Evolutionary conservation across 2,797 vertebrate species (phyloP).

Genomic region (Erpetoichthys calabaricus): DNA sequence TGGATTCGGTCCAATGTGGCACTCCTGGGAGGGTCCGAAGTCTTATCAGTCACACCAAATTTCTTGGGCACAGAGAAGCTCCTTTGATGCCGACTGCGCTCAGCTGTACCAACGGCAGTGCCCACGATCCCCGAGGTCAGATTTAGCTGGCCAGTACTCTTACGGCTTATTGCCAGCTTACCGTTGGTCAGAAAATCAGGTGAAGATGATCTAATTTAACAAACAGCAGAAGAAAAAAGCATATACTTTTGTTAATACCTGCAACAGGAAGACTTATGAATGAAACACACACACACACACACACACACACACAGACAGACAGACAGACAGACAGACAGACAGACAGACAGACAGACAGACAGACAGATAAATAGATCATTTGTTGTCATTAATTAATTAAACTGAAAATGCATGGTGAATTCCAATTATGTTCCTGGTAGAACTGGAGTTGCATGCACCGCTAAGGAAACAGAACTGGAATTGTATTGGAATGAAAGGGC

Average conservation of each 20-base stretch:
- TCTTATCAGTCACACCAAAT: slow-evolving; percentile 77
- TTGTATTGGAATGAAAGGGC: no score
- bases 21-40: slow-evolving; percentile 80
- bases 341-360: neutral
- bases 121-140: slow-evolving; percentile 60
- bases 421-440: neutral
- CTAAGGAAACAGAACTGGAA: neutral
- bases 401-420: neutral
- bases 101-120: slow-evolving; percentile 56
- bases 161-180: slow-evolving; percentile 79
- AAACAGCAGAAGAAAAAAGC: no score
- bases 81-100: slow-evolving; percentile 82
- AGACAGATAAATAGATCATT: neutral
- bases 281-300: neutral
- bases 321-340: neutral
- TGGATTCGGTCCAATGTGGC: slow-evolving; percentile 94
- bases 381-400: slow-evolving; percentile 1
- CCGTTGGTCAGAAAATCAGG: slow-evolving; percentile 78
- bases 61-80: slow-evolving; percentile 97
- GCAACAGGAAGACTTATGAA: neutral
- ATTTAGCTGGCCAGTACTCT: slow-evolving; percentile 94
- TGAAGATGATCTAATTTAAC: slow-evolving; percentile 70
- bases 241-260: neutral
- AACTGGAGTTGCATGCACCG: slow-evolving; percentile 4
- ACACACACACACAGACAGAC: neutral